Evolutionary conservation across 1,140 invertebrate species (phyloP).

Genomic region (Papilio xuthus): DNA sequence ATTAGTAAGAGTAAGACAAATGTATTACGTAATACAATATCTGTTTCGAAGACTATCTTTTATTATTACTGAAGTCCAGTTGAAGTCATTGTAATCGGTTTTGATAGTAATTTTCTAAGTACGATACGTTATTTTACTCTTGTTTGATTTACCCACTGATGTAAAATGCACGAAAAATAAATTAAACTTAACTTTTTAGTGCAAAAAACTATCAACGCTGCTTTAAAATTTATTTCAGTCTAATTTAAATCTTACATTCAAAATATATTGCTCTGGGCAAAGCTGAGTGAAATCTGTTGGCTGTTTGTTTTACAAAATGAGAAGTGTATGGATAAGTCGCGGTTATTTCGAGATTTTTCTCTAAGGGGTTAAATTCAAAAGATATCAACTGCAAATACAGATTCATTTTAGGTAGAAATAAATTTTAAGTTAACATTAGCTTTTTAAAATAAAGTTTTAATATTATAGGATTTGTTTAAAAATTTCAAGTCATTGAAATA

Average conservation of each 20-base stretch:
- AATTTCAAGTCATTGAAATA: too few relatives aligned
- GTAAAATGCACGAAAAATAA: too few relatives aligned
- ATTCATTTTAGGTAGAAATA: not conserved
- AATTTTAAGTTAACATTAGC: not conserved
- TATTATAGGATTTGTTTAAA: too few relatives aligned
- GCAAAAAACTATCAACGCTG: not conserved
- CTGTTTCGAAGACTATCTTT: too few relatives aligned
- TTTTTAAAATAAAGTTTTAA: not conserved
- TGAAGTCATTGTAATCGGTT: too few relatives aligned
- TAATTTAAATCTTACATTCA: not conserved
- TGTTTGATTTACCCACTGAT: too few relatives aligned
- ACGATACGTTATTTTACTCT: too few relatives aligned
- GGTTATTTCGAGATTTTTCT: not conserved
- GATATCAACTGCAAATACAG: not conserved
- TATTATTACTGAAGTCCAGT: too few relatives aligned
- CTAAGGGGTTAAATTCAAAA: conserved; percentile 6
- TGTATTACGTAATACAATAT: too few relatives aligned
- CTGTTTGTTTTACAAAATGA: conserved; percentile 7
- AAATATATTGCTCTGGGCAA: not conserved
- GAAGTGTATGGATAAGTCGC: not conserved
- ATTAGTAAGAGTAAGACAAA: too few relatives aligned
- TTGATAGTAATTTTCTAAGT: too few relatives aligned
- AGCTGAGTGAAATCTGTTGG: not conserved
- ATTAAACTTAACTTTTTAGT: not conserved
- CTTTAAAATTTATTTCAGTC: not conserved